A percentile compares a stretch with the other conserved stretches of the same genome.
Conservation (phyloP, 2,888 invertebrate genomes). For the Bhutanitis thaidina region DNA sequence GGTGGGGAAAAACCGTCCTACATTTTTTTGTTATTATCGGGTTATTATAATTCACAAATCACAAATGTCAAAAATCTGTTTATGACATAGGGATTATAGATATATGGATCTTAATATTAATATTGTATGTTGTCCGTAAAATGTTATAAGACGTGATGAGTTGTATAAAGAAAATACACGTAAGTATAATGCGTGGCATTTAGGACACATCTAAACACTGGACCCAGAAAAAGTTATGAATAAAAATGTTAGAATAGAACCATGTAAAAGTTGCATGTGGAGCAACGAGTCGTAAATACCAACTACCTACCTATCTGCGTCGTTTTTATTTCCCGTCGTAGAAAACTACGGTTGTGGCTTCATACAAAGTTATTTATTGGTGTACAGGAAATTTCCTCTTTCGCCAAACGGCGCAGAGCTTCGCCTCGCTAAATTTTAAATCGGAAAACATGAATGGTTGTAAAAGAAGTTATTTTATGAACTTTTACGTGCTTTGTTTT, state of each 20-base stretch:
- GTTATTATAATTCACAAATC: too few relatives aligned
- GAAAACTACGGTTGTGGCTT: constrained; percentile 13
- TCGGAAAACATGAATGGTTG: constrained; percentile 16
- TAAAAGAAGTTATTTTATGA: background rate
- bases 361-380: constrained; percentile 20
- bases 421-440: constrained; percentile 14
- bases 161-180: background rate
- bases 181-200: background rate
- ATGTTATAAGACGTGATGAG: too few relatives aligned
- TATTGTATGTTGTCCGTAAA: too few relatives aligned
- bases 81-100: too few relatives aligned
- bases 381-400: constrained; percentile 19
- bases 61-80: too few relatives aligned
- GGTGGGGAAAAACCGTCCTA: too few relatives aligned
- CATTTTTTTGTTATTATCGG: too few relatives aligned
- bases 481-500: too few relatives aligned
- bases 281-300: constrained; percentile 19
- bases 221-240: constrained; percentile 4
- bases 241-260: constrained; percentile 1
- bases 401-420: constrained; percentile 14
- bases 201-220: background rate
- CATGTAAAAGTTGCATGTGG: constrained; percentile 6
- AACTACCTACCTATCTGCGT: constrained; percentile 19
- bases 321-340: constrained; percentile 17
- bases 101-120: too few relatives aligned